Evolutionary conservation across 2,797 vertebrate species (phyloP), one percentile per base, ranked within the genome.

Genomic region (Chelon auratus): DNA sequence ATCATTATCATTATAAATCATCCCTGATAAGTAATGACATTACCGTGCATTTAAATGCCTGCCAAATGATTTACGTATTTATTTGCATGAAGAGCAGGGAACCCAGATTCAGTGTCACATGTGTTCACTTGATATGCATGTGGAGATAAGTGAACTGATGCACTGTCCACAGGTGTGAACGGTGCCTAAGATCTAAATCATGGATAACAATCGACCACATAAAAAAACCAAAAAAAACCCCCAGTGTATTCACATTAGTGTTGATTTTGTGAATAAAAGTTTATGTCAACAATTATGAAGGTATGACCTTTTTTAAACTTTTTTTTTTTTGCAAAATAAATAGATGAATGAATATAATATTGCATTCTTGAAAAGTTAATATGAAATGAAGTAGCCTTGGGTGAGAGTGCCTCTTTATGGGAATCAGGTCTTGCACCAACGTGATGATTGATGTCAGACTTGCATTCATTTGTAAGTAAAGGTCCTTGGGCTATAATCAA

Each of bases 361-460:
- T 57, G 37, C 33, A 17, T 50, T 26, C 33, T 24, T 61, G 2
- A 40, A 68, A 71, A 61, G 17, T 43, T 63, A 17, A 9, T 37
- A 55, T 63, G 11, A 30, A 66, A 55, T 53, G 51, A 61, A 60
- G n/a, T 54, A 56, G 52, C 61, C 47, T 72, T 57, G 26, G 37
- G 57, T 20, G 1, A 42, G 13, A 72, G 15, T 50, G 43, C 13
- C 4, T 68, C 11, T 57, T 61, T 64, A 82, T 68, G 24, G 26
- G 81, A 83, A 81, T 77, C 36, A 74, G n/a, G 15, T 58, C 62
- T 76, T 61, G 14, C 40, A 36, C 50, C 60, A 33, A 76, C 63
- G 47, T 30, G 12, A 75, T 86, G 79, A 88, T 79, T 81, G 73
- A 90, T 87, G 62, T 65, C 63, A 65, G 24, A 77, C 68, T 17